These are phyloP conservation scores for Hafferia zeledoni DNA, from an alignment of 2,797 vertebrate genomes.

Conservation along the genomic window DNA sequence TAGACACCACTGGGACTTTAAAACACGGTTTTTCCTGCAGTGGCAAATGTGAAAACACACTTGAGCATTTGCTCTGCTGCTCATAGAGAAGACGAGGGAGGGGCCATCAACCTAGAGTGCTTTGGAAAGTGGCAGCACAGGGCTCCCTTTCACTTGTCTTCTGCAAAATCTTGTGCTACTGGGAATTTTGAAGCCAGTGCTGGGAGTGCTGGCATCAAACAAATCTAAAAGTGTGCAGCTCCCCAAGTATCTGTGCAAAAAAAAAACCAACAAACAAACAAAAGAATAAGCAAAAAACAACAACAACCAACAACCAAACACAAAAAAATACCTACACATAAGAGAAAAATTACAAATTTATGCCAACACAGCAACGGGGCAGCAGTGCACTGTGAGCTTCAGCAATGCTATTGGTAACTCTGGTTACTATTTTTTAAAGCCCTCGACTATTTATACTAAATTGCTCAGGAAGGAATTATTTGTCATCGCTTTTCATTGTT, in stretches of 20 bases:
- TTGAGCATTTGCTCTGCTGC: not conserved
- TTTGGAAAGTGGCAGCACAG: not conserved
- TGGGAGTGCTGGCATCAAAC: not conserved
- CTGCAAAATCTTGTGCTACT: not conserved
- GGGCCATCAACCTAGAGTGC: accelerated
- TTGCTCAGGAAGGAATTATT: not conserved
- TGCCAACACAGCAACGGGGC: not conserved
- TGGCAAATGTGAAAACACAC: not conserved
- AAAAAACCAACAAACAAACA: no score
- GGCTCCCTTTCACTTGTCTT: not conserved
- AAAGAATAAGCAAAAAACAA: no score
- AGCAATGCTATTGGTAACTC: not conserved
- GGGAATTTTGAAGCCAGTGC: not conserved
- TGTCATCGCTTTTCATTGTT: not conserved
- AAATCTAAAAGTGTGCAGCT: not conserved
- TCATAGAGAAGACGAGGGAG: not conserved
- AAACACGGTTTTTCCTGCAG: not conserved
- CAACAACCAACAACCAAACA: no score
- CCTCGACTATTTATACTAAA: not conserved
- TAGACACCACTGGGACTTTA: not conserved
- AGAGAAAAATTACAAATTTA: not conserved
- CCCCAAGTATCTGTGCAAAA: not conserved
- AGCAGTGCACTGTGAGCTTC: not conserved
- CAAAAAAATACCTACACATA: not conserved
- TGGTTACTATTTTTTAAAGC: not conserved